A percentile compares a stretch with the other conserved stretches of the same genome.
Evolutionary conservation across 1,140 invertebrate species (phyloP).

Genomic region (Zaprionus gabonicus): DNA sequence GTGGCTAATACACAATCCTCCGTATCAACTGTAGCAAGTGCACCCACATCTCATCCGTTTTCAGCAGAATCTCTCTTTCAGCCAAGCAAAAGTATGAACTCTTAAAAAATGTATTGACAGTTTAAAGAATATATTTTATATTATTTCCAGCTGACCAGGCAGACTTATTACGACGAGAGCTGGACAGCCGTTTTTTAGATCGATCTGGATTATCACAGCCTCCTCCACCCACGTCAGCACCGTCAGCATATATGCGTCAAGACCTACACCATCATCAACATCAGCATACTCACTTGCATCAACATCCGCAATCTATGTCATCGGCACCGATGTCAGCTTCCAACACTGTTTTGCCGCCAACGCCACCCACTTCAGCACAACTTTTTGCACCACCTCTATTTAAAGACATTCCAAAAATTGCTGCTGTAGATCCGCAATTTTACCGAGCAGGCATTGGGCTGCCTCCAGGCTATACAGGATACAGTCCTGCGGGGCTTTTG

Average conservation of each 20-base stretch:
- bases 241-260: constrained; percentile 89
- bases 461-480: constrained; percentile 90
- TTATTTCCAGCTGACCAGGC: constrained; percentile 87
- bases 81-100: constrained; percentile 88
- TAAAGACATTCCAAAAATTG: constrained; percentile 95
- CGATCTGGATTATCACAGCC: constrained; percentile 78
- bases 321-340: constrained; percentile 89
- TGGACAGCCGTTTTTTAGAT: constrained; percentile 95
- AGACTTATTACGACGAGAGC: constrained; percentile 94
- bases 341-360: constrained; percentile 87
- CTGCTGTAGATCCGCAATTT: constrained; percentile 91
- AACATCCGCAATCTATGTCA: constrained; percentile 89
- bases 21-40: constrained; percentile 81
- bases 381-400: constrained; percentile 87
- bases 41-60: constrained; percentile 88
- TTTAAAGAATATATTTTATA: not conserved
- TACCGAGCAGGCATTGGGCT: constrained; percentile 90
- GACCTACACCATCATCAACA: constrained; percentile 97
- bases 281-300: constrained; percentile 95
- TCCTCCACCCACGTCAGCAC: constrained; percentile 64
- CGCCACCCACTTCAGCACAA: constrained; percentile 84
- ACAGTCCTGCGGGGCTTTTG: constrained; percentile 89
- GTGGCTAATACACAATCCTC: constrained; percentile 33
- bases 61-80: constrained; percentile 94
- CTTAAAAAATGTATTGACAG: not conserved